A percentile compares a stretch with the other conserved stretches of the same genome.
These are phyloP conservation scores for Zaprionus taronus DNA, from an alignment of 1,140 invertebrate species.

Conservation along the genomic window DNA sequence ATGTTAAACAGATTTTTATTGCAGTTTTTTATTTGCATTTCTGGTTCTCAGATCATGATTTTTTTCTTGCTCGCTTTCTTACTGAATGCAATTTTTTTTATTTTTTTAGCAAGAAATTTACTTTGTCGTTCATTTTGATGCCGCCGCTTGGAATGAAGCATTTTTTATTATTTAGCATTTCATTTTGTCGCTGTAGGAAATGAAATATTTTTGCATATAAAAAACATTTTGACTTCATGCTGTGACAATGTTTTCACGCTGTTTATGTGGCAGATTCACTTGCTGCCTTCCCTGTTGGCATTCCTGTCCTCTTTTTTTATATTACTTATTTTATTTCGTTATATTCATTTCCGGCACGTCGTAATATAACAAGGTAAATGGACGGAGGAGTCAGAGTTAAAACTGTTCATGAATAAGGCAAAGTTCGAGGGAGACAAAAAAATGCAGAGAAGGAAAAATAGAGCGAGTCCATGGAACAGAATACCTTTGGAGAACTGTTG, in stretches of 20 bases:
- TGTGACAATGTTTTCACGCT: constrained; percentile 78
- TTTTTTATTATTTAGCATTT: constrained; percentile 78
- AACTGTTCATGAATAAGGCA: constrained; percentile 68
- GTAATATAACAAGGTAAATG: constrained; percentile 81
- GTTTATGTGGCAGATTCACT: constrained; percentile 61
- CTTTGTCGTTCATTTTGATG: constrained; percentile 68
- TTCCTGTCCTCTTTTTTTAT: constrained; percentile 14
- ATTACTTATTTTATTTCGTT: constrained; percentile 66
- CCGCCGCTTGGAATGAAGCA: constrained; percentile 33
- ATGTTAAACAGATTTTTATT: constrained; percentile 82
- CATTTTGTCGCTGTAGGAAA: constrained; percentile 71
- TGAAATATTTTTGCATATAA: constrained; percentile 82
- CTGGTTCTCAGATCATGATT: constrained; percentile 31
- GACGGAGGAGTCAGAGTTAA: constrained; percentile 66
- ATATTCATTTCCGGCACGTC: constrained; percentile 74
- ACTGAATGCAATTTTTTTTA: not conserved
- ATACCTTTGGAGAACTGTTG: not conserved
- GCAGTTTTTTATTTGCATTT: constrained; percentile 76
- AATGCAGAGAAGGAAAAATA: too few species aligned
- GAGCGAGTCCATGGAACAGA: not conserved
- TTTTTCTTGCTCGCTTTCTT: constrained; percentile 10
- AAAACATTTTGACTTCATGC: constrained; percentile 76
- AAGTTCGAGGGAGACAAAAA: not conserved
- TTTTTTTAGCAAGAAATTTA: constrained; percentile 52
- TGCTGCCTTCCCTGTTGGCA: constrained; percentile 20